Evolutionary conservation across 2,113 vertebrate genomes (phyloP), one percentile per base, ranked within the genome.

Genomic region (Polypterus senegalus): DNA sequence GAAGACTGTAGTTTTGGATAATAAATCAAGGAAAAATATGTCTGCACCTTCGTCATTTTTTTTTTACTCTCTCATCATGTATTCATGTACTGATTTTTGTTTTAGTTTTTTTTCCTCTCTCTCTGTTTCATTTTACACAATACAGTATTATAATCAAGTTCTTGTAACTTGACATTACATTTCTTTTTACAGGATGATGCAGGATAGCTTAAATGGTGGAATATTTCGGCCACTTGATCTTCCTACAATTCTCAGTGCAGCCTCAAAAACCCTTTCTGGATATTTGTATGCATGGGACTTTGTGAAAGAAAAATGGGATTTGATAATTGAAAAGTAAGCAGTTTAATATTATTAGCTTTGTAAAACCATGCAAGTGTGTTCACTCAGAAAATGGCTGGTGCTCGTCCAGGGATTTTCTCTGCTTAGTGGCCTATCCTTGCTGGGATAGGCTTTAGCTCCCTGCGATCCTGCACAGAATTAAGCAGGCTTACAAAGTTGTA

Each of bases 201-300:
- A 80, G 49, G 77, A 11, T 5, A 83, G 85, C 70, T 88, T 97
- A 10, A 68, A 71, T 46, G 91, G 91, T 61, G 63, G 74, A 9
- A 3, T 10, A 3, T 86, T 98, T 68, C 87, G 81, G 66, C 81
- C 88, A 3, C 92, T 92, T 62, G 92, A 97, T 63, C 61, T 98
- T 73, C 84, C 90, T 4, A 71, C 78, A 61, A 72, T 98, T 73
- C 77, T 97, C 70, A 72, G 5, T 66, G 83, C 78, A 2, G 65
- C 89, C 64, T 85, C 83, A 72, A 81, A 60, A 3, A 76, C 68
- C 71, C 85, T 93, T 61, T 71, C 88, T 5, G 91, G 95, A 11
- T 77, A 90, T 72, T 76, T 98, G 61, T 67, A 92, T 70, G 89
- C 84, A 7, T 97, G 95, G 94, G 83, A 97, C 75, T 98, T 98